These are phyloP conservation scores for Polypedilum vanderplanki DNA, from an alignment of 1,140 invertebrate genomes.

Conservation along the genomic window DNA sequence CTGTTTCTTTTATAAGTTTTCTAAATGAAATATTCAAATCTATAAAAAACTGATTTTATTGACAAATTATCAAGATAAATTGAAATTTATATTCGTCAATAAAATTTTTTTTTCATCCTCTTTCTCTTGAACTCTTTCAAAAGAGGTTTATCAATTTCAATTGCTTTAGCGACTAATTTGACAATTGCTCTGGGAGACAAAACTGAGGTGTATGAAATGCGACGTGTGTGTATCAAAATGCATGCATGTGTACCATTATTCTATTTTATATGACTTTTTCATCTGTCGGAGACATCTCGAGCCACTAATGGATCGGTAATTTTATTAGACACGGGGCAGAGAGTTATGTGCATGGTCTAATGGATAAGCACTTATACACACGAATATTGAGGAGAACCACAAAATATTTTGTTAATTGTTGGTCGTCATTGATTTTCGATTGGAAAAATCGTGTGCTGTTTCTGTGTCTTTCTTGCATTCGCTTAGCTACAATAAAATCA, in stretches of 20 bases:
- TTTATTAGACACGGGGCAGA: slow-evolving; percentile 28
- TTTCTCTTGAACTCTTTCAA: too few relatives aligned
- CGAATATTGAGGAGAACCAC: background rate
- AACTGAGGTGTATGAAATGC: background rate
- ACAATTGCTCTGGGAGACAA: slow-evolving; percentile 15
- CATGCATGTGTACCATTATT: background rate
- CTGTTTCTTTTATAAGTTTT: too few relatives aligned
- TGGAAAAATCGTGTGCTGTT: too few relatives aligned
- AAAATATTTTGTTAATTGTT: background rate
- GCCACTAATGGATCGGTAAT: slow-evolving; percentile 18
- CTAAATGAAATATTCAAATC: too few relatives aligned
- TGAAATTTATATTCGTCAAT: too few relatives aligned
- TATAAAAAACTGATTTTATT: too few relatives aligned
- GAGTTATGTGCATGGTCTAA: background rate
- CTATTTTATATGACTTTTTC: slow-evolving; percentile 10
- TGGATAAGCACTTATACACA: too few relatives aligned
- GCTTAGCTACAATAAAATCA: background rate
- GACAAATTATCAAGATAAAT: too few relatives aligned
- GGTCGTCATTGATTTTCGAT: background rate
- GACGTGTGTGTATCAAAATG: background rate
- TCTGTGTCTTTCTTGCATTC: background rate
- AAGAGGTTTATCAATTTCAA: background rate
- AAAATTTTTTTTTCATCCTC: too few relatives aligned
- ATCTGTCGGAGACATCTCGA: background rate
- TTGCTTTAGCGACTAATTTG: slow-evolving; percentile 21